Conservation (phyloP, 2,888 invertebrate species). For the Perdita meconis region DNA sequence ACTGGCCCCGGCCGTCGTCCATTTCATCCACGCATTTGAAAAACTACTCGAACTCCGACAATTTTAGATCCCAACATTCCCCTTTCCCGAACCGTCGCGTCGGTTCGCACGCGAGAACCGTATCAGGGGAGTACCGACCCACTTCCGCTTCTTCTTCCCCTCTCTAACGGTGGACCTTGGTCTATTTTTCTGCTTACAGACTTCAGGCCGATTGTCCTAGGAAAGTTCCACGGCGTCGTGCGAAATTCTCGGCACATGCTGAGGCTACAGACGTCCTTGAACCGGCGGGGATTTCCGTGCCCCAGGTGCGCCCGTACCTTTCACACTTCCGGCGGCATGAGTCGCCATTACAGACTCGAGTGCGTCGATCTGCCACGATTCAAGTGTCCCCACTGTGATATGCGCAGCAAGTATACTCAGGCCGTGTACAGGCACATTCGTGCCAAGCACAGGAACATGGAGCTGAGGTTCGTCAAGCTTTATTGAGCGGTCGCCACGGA, state of each 20-base stretch:
- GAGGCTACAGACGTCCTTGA: conserved; percentile 53
- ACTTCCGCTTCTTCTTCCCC: conserved; percentile 13
- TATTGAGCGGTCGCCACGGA: too few relatives aligned
- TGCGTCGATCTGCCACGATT: conserved; percentile 77
- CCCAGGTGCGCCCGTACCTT: conserved; percentile 75
- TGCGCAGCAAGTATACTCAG: conserved; percentile 76
- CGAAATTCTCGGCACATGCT: conserved; percentile 57
- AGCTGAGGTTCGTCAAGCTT: conserved; percentile 73
- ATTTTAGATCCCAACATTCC: too few relatives aligned
- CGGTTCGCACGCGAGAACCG: background rate
- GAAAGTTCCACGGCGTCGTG: conserved; percentile 59
- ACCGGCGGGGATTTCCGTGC: conserved; percentile 71
- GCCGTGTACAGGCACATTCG: conserved; percentile 75
- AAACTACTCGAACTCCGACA: too few relatives aligned
- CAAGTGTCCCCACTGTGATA: conserved; percentile 77
- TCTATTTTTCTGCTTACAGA: conserved; percentile 75
- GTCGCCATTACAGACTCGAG: conserved; percentile 75
- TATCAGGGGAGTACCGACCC: conserved; percentile 21
- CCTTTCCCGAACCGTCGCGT: background rate
- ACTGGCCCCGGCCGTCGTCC: too few relatives aligned
- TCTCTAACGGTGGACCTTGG: conserved; percentile 53
- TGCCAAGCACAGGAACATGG: conserved; percentile 73
- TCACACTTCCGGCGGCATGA: conserved; percentile 74
- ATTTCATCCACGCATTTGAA: too few relatives aligned
- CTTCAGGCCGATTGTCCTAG: conserved; percentile 66